Conservation (phyloP, 2,888 invertebrate genomes). For the Tachina grossa region DNA sequence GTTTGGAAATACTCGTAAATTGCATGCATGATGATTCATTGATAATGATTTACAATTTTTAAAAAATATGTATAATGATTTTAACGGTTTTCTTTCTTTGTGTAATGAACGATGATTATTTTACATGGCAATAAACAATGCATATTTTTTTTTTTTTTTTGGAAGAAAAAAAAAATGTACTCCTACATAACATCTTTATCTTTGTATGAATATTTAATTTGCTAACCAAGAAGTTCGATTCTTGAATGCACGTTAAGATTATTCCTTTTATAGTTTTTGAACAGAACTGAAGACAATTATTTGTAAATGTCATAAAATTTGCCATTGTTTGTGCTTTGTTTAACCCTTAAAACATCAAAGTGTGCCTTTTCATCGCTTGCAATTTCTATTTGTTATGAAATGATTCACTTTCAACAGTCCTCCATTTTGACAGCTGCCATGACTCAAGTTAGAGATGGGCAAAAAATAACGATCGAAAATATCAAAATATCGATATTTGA, state of each 20-base stretch:
- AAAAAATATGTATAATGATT: neutral
- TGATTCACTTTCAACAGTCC: too few relatives aligned
- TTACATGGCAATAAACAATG: constrained; percentile 40
- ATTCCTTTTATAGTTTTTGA: constrained; percentile 37
- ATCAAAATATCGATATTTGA: too few relatives aligned
- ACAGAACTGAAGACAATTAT: constrained; percentile 30
- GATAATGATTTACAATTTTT: constrained; percentile 40
- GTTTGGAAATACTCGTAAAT: neutral
- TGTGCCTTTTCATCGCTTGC: neutral
- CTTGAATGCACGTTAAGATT: constrained; percentile 14
- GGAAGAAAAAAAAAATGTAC: neutral
- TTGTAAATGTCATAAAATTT: constrained; percentile 52
- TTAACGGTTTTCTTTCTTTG: constrained; percentile 20
- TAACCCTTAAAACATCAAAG: constrained; percentile 7
- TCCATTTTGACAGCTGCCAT: too few relatives aligned
- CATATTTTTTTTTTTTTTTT: constrained; percentile 3
- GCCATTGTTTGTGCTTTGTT: constrained; percentile 4
- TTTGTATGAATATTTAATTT: constrained; percentile 15
- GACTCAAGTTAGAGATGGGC: too few relatives aligned
- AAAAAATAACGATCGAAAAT: too few relatives aligned
- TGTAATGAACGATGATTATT: neutral
- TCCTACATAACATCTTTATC: constrained; percentile 53
- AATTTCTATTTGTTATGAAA: too few relatives aligned
- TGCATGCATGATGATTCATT: constrained; percentile 54
- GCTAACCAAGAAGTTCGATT: neutral